Conservation (phyloP, 2,888 invertebrate species). For the Agrenia bidenticulata region DNA sequence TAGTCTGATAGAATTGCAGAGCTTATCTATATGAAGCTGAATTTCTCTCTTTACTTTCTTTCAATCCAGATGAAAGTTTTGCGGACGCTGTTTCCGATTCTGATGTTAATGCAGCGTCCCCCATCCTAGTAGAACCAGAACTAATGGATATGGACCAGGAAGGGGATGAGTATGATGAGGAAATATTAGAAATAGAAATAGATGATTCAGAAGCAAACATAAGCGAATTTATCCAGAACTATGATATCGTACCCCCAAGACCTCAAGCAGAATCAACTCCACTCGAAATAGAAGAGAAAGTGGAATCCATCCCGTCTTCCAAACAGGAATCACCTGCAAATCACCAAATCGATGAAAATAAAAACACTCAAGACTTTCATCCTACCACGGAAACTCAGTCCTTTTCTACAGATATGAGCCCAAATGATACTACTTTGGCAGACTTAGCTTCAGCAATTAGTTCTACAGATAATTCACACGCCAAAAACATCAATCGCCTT, state of each 20-base stretch:
- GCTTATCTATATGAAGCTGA: no score
- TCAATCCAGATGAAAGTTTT: constrained; percentile 41
- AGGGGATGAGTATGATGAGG: constrained; percentile 26
- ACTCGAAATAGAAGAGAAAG: constrained; percentile 8
- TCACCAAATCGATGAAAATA: no score
- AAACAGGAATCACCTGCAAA: neutral
- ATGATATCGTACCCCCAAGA: constrained; percentile 39
- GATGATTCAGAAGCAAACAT: constrained; percentile 45
- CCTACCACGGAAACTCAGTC: no score
- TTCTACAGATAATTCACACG: no score
- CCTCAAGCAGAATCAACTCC: neutral
- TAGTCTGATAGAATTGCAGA: no score
- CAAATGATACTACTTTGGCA: no score
- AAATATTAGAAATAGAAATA: constrained; percentile 35
- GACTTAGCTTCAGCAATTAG: no score
- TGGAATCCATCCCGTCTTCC: constrained; percentile 1
- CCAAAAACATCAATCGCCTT: constrained; percentile 18
- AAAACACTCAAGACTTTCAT: no score
- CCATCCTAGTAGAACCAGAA: constrained; percentile 9
- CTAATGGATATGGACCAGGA: neutral
- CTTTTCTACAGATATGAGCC: no score
- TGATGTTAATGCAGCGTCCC: constrained; percentile 27
- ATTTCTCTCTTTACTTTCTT: neutral
- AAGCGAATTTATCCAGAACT: constrained; percentile 50
- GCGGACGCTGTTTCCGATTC: constrained; percentile 38